Base-by-base conservation (phyloP, 2,888 invertebrate species). In the Anarsia innoxiella region DNA sequence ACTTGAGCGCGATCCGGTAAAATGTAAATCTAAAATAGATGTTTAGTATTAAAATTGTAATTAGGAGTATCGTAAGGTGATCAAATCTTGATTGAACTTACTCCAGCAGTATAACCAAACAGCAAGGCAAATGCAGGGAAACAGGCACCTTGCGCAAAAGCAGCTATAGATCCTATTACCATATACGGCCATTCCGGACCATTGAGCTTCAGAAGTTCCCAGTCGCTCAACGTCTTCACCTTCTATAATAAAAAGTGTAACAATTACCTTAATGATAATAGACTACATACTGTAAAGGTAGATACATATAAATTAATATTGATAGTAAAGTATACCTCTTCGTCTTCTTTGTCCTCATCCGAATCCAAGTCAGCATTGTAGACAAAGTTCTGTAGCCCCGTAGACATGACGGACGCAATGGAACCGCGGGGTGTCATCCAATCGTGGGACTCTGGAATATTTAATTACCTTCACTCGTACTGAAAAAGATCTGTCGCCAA, bases 81-180 rank as follows among this genome's bases (percentile, higher is more conserved):
- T n/a, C n/a, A n/a, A n/a, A n/a, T n/a, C n/a, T n/a, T n/a, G n/a
- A n/a, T n/a, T n/a, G n/a, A 40, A 54, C 80, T 69, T 66, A 89
- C 88, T 44, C 87, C 87, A 50, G 89, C 86, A 4, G 90, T 87
- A 54, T 89, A 89, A 31, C 91, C 91, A 53, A 91, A 91, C 1
- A 92, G 77, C n/a, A 91, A 66, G 0, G 91, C 90, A 55, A 90
- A 91, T 0, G 84, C 83, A 2, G 91, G 91, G 50, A 90, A 88
- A 37, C 89, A 88, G 0, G 88, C 85, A 5, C 92, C 92, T 37
- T 90, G 89, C 2, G 87, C 57, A 14, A 88, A 78, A 0, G 91
- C 88, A 1, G 90, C 88, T 2, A 91, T 59, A n/a, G 88, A 85
- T 9, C 88, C 89, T n/a, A 88, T 55, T 0, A 88, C 48, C 12